Evolutionary conservation across 1,140 invertebrate genomes (phyloP), one percentile per base, ranked within the genome.

Genomic region (Scaptomyza pallida): DNA sequence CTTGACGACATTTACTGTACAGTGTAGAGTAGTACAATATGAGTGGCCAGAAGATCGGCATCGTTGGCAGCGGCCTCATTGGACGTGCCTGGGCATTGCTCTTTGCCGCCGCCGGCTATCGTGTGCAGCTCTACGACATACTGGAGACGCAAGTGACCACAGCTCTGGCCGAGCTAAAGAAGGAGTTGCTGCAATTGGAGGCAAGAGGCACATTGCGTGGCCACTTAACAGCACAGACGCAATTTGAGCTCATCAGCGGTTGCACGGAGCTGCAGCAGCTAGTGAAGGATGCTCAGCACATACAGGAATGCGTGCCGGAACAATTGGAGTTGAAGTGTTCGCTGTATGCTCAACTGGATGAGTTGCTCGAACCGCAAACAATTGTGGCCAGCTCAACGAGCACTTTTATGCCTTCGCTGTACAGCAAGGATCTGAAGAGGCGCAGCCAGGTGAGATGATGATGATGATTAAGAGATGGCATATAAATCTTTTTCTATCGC

Each of bases 41-140:
- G 89, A 76, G 70, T 63, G 30, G 54, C 15, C 94, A 94, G 91
- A 95, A 95, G 92, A 94, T 95, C 83, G 94, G 94, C 54, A 95
- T 95, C 61, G 91, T 95, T 60, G 94, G 94, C 78, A 94, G 97
- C 92, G 98, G 98, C 9, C 92, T 99, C 19, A 98, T 99, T 68
- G 98, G 98, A 2, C 94, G 95, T 47, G 98, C 97, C 89, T 99
- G 97, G 97, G 95, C 97, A 0, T 98, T 99, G 97, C 92, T 99
- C 1, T 99, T 98, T 91, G 97, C 97, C 0, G 94, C 95, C 10
- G 96, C 95, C 16, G 97, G 97, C 3, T 98, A 98, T 91, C 92
- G 95, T 72, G 97, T 99, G 6, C 92, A 92, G 10, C 92, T 99
- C 21, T 99, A 95, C 89, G 98, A 99, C 90, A 94, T 97, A 33